Percentiles rank a stretch among this genome's conserved stretches.
phyloP scores from a whole-genome alignment of 2,888 invertebrate species.

The Ceratothoa steindachneri region DNA sequence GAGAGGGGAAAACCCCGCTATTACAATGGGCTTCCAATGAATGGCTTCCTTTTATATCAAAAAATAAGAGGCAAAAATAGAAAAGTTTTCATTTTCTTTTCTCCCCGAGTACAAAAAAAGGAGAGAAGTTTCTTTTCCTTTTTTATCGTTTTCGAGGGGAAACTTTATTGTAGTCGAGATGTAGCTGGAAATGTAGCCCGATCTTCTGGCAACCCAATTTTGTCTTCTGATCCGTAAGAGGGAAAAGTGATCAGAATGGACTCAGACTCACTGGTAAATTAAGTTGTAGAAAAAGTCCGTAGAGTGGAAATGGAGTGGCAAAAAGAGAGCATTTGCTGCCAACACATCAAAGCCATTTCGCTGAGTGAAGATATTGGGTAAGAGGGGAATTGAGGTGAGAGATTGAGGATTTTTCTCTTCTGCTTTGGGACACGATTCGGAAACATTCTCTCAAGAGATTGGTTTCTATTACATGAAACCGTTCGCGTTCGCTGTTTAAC shows the following conservation, averaged over 20 bases:
- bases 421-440: no score
- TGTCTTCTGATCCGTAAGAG: not conserved
- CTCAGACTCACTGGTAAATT: not conserved
- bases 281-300: not conserved
- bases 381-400: not conserved
- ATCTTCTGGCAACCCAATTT: not conserved
- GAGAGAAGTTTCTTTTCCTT: not conserved
- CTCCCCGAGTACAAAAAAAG: not conserved
- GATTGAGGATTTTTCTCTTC: no score
- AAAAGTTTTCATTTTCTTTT: not conserved
- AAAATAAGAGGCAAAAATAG: not conserved
- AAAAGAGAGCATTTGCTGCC: not conserved
- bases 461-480: no score
- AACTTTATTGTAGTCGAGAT: not conserved
- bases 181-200: not conserved
- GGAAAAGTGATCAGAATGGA: not conserved
- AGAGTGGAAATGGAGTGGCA: not conserved
- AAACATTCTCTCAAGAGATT: no score
- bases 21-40: not conserved
- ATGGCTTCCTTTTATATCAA: not conserved
- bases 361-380: not conserved
- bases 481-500: no score
- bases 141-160: not conserved
- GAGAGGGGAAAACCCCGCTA: no score
- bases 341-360: not conserved